Evolutionary conservation across 2,113 vertebrate genomes (phyloP).

Genomic region (Caloenas nicobarica): DNA sequence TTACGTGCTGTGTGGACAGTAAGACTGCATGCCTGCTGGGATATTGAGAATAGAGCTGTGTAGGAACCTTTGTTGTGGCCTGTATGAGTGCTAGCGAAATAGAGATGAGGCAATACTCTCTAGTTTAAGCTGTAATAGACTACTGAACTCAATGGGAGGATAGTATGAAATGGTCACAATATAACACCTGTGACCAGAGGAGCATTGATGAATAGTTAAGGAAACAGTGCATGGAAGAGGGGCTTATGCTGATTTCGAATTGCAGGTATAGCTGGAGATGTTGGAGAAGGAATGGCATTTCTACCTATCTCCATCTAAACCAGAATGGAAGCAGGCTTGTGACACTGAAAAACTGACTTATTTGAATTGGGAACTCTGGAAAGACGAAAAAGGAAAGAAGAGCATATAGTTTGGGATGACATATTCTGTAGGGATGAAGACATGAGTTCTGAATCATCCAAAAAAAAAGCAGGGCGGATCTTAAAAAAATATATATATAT

Average conservation of each 20-base stretch:
- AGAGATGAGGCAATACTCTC: neutral
- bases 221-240: neutral
- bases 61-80: neutral
- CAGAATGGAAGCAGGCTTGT: neutral
- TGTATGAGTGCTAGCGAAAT: neutral
- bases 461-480: neutral
- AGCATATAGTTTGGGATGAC: neutral
- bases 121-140: neutral
- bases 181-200: neutral
- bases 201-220: neutral
- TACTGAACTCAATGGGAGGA: neutral
- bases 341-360: neutral
- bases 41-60: fast-evolving
- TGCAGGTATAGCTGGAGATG: neutral
- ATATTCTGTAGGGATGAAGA: neutral
- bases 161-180: fast-evolving
- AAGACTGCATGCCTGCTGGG: neutral
- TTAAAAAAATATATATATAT: neutral
- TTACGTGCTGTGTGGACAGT: fast-evolving
- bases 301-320: neutral
- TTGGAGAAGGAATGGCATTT: neutral
- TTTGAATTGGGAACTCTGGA: neutral
- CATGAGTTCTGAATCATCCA: neutral
- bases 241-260: neutral
- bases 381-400: neutral